Percentiles rank a stretch among this genome's conserved stretches.
Conservation (phyloP, 2,113 vertebrate genomes). For the Myiagra hebetior region DNA sequence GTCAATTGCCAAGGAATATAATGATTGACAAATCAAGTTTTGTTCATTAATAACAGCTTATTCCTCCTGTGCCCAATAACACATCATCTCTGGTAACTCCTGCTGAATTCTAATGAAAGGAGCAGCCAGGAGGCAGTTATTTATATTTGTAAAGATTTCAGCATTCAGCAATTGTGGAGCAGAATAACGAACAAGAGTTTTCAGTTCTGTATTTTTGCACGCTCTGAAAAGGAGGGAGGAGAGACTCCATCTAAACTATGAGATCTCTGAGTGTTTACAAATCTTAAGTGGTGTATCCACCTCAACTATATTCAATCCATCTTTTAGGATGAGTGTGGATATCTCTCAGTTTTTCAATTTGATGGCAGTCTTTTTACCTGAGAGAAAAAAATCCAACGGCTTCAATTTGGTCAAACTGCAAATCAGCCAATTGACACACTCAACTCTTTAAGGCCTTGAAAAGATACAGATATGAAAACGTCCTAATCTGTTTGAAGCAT, state of each 20-base stretch:
- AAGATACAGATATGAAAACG: background rate
- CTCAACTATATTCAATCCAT: background rate
- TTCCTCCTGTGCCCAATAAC: background rate
- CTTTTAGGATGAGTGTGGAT: background rate
- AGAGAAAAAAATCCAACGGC: background rate
- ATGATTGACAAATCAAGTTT: slow-evolving; percentile 5
- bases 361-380: background rate
- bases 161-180: background rate
- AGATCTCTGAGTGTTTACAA: background rate
- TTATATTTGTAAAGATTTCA: background rate
- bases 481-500: background rate
- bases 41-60: slow-evolving; percentile 9
- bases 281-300: background rate
- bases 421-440: background rate
- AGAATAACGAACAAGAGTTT: background rate
- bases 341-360: background rate
- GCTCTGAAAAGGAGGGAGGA: background rate
- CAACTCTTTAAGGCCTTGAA: background rate
- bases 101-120: background rate
- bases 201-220: background rate
- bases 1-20: slow-evolving; percentile 17
- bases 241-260: background rate
- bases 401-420: background rate
- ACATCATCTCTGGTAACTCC: background rate
- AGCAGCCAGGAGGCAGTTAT: background rate